A percentile compares a stretch with the other conserved stretches of the same genome.
phyloP scores from a whole-genome alignment of 2,113 vertebrate genomes.

The Hippocampus barbouri region DNA sequence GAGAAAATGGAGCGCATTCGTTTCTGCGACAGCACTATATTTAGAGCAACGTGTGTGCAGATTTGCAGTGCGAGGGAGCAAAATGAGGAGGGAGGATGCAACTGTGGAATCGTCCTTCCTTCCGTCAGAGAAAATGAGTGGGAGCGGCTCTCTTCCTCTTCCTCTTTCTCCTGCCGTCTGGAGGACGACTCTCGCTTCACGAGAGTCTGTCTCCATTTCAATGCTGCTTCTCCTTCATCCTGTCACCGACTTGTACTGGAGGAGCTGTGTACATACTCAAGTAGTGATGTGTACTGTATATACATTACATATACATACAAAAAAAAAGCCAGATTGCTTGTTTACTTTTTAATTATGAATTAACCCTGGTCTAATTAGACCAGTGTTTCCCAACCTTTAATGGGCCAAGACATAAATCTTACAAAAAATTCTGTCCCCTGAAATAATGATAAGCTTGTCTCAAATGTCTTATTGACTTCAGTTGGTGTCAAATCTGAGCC shows the following conservation, averaged over 20 bases:
- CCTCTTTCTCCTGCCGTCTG: conserved; percentile 24
- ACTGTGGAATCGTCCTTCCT: conserved; percentile 22
- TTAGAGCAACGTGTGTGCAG: conserved; percentile 35
- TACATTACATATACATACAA: background rate
- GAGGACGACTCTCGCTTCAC: conserved; percentile 55
- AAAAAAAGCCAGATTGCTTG: conserved; percentile 46
- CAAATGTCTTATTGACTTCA: too few relatives aligned
- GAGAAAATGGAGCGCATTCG: conserved; percentile 44
- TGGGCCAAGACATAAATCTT: background rate
- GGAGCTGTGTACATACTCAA: conserved; percentile 62
- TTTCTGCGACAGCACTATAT: conserved; percentile 18
- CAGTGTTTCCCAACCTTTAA: background rate
- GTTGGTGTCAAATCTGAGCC: too few relatives aligned
- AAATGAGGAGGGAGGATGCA: conserved; percentile 20
- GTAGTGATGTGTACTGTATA: conserved; percentile 48
- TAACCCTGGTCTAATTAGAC: conserved; percentile 49
- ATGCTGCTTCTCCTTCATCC: conserved; percentile 21
- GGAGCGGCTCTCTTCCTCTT: conserved; percentile 10
- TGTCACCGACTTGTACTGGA: conserved; percentile 38
- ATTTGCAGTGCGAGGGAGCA: conserved; percentile 33
- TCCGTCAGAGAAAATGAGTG: conserved; percentile 39
- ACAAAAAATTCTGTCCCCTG: too few relatives aligned
- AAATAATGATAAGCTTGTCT: too few relatives aligned
- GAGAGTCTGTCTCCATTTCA: conserved; percentile 42
- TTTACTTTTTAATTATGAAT: conserved; percentile 39